A percentile compares a stretch with the other conserved stretches of the same genome.
These are phyloP conservation scores for Chromobotia macracanthus DNA, from an alignment of 2,797 vertebrate genomes.

Conservation along the genomic window DNA sequence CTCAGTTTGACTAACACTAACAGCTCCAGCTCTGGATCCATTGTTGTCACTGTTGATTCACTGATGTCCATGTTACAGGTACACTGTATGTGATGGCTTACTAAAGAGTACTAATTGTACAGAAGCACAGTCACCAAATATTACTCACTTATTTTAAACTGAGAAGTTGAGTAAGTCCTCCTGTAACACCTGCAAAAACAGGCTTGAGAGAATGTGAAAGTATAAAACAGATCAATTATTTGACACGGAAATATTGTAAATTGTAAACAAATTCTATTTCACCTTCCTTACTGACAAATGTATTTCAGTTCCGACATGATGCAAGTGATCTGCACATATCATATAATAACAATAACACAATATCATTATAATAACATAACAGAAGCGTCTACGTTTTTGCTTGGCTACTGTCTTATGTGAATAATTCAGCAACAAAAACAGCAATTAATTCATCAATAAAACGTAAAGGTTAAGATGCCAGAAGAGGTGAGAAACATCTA, in stretches of 20 bases:
- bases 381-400: not conserved
- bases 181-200: not conserved
- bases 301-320: not conserved
- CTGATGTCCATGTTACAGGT: not conserved
- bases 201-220: not conserved
- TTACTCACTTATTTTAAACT: not conserved
- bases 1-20: not conserved
- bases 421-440: not conserved
- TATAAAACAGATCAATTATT: not conserved
- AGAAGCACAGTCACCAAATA: not conserved
- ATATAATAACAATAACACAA: too few species aligned
- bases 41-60: not conserved
- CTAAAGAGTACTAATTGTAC: constrained; percentile 5
- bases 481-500: not conserved
- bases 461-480: not conserved
- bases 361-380: not conserved
- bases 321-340: not conserved
- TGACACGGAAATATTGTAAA: not conserved
- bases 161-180: not conserved
- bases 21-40: not conserved
- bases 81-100: not conserved
- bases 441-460: not conserved
- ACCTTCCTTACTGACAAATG: not conserved
- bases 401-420: not conserved
- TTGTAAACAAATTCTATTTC: constrained; percentile 1